Conservation (phyloP, 2,888 invertebrate species). For the Blastobasis adustella region DNA sequence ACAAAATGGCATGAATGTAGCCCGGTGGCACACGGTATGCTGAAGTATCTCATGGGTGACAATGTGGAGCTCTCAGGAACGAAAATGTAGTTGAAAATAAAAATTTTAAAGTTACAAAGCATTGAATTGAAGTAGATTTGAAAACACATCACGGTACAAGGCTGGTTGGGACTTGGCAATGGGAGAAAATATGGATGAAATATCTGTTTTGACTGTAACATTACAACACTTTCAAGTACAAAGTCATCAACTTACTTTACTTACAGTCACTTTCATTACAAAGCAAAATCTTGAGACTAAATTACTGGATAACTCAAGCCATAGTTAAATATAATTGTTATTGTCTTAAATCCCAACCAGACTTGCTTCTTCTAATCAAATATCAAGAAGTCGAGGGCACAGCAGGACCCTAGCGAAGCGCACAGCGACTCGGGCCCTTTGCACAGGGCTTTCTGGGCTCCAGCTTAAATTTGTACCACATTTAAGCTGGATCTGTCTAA, state of each 20-base stretch:
- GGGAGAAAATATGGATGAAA: no score
- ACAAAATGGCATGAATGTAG: constrained; percentile 37
- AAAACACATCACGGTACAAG: constrained; percentile 12
- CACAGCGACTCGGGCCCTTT: constrained; percentile 33
- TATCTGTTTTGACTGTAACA: no score
- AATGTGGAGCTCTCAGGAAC: neutral
- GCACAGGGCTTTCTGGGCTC: constrained; percentile 41
- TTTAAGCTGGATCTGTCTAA: constrained; percentile 42
- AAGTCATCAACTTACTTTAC: no score
- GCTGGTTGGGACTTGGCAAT: neutral
- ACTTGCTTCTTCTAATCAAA: no score
- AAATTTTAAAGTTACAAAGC: constrained; percentile 6
- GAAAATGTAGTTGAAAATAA: constrained; percentile 3
- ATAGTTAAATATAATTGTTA: no score
- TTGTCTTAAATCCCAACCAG: no score
- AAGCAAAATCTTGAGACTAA: no score
- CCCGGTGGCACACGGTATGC: constrained; percentile 19
- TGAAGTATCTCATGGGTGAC: constrained; percentile 29
- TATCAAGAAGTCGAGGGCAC: no score
- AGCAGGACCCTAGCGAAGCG: no score
- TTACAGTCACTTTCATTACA: no score
- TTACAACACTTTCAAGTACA: no score
- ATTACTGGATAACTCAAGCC: no score
- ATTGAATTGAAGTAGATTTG: constrained; percentile 5
- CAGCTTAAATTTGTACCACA: constrained; percentile 54